Evolutionary conservation across 2,113 vertebrate genomes (phyloP).

Genomic region (Catharus bicknelli): DNA sequence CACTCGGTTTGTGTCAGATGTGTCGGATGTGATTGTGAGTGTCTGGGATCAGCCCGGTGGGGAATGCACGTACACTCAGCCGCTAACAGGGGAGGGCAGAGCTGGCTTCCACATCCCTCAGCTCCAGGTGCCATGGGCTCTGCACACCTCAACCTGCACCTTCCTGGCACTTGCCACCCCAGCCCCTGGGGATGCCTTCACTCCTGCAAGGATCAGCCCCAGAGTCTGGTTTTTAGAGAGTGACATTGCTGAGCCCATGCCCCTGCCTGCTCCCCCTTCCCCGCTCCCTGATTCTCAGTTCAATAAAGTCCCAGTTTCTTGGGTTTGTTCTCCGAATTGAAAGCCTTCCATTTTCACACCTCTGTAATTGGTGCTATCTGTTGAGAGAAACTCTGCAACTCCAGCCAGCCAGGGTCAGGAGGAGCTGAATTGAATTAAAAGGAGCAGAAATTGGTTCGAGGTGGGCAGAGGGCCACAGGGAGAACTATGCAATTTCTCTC

Average conservation of each 20-base stretch:
- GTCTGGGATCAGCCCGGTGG: not conserved
- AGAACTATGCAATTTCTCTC: slow-evolving; percentile 58
- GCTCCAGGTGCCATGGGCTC: accelerated
- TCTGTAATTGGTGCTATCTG: slow-evolving; percentile 79
- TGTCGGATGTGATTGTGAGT: not conserved
- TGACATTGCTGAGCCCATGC: not conserved
- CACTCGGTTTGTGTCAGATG: not conserved
- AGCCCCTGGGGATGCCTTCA: not conserved
- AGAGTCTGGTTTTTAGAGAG: not conserved
- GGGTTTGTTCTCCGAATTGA: slow-evolving; percentile 64
- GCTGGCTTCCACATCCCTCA: not conserved
- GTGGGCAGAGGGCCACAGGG: slow-evolving; percentile 46
- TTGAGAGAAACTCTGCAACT: slow-evolving; percentile 74
- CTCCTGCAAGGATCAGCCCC: not conserved
- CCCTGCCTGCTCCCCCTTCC: not conserved
- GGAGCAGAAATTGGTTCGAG: slow-evolving; percentile 71
- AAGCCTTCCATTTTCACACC: slow-evolving; percentile 78
- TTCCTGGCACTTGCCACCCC: not conserved
- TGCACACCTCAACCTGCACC: not conserved
- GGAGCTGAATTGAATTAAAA: slow-evolving; percentile 76
- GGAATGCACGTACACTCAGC: no score
- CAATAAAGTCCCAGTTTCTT: slow-evolving; percentile 56
- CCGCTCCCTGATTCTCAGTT: slow-evolving; percentile 49
- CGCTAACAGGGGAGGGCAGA: accelerated
- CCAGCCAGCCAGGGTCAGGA: slow-evolving; percentile 71